Evolutionary conservation across 2,113 vertebrate species (phyloP), one percentile per base, ranked within the genome.

Genomic region (Thalassarche chlororhynchos): DNA sequence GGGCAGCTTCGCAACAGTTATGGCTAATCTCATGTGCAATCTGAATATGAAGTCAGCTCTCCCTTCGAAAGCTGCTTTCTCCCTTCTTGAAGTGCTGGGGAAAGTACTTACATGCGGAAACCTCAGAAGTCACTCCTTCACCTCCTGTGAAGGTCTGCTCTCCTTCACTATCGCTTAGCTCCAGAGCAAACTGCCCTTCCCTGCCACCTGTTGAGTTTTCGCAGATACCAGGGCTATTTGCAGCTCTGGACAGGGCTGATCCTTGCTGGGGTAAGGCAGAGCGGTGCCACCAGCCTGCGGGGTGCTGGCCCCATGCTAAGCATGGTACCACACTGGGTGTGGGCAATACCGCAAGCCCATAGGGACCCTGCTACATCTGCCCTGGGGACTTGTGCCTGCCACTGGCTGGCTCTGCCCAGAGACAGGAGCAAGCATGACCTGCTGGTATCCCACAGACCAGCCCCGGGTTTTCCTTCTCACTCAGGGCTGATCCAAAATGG

Each of bases 281-380:
- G 24, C 5, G 4, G 34, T 69, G 55, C 38, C 34, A 81, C 12
- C 65, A 91, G 47, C 28, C 34, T 6, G 14, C 0, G 0, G 8
- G 2, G 1, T 47, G 62, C 18, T 60, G 54, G 17, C 10, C 49
- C 32, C 2, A 5, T 26, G 44, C 24, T 68, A 11, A 28, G 2
- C 5, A 4, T 13, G 16, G 25, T 29, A 17, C 18, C 46, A 23
- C 4, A 0, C 65, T 19, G 23, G 3, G 10, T 49, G 23, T 3
- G 12, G 31, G n/a, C 11, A 8, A 49, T 24, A 14, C 38, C 60
- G 21, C 3, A 2, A 49, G 17, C 17, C 38, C 47, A 17, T 17
- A 36, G 29, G 21, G 36, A 78, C 21, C 28, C 58, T 51, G 19
- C 8, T 71, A 9, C 3, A 0, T 46, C 7, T 71, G 69, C 17